Evolutionary conservation across 2,888 invertebrate genomes (phyloP).

Genomic region (Chymomyza fuscimana): DNA sequence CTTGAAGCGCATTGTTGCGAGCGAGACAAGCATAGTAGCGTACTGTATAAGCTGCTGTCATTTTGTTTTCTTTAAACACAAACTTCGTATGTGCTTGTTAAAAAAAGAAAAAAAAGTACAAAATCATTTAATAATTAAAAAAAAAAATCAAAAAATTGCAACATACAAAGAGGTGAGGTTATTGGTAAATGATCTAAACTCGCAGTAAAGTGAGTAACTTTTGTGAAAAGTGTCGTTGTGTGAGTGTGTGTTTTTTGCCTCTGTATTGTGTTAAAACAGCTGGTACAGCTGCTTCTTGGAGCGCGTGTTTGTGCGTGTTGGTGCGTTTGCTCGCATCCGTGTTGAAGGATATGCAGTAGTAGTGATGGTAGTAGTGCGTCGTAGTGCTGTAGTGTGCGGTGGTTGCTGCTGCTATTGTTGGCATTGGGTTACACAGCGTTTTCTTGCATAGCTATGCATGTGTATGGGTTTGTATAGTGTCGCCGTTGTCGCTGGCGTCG

Average conservation of each 20-base stretch:
- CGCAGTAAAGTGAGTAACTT: conserved; percentile 31
- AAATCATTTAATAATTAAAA: conserved; percentile 51
- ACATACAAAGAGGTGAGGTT: background rate
- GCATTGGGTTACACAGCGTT: conserved; percentile 46
- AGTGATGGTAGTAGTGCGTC: conserved; percentile 26
- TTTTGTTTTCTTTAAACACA: conserved; percentile 59
- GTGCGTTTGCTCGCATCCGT: background rate
- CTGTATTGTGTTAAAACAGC: conserved; percentile 55
- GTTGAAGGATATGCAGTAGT: conserved; percentile 46
- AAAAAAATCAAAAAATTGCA: conserved; percentile 8
- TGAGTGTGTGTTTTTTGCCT: conserved; percentile 21
- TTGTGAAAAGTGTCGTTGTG: conserved; percentile 11
- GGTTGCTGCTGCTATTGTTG: conserved; percentile 40
- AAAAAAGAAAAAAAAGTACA: conserved; percentile 51
- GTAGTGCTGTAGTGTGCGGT: conserved; percentile 33
- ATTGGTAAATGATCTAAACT: background rate
- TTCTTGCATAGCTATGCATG: conserved; percentile 67
- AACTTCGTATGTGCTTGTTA: conserved; percentile 51
- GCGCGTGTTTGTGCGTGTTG: conserved; percentile 9
- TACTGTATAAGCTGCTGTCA: conserved; percentile 62
- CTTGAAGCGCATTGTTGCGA: conserved; percentile 30
- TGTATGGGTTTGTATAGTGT: conserved; percentile 25
- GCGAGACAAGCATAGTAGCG: conserved; percentile 54
- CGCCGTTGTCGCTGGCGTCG: conserved; percentile 12
- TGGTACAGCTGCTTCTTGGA: conserved; percentile 60